These are phyloP conservation scores for Oreortyx pictus DNA, from an alignment of 2,797 vertebrate genomes.

Conservation along the genomic window DNA sequence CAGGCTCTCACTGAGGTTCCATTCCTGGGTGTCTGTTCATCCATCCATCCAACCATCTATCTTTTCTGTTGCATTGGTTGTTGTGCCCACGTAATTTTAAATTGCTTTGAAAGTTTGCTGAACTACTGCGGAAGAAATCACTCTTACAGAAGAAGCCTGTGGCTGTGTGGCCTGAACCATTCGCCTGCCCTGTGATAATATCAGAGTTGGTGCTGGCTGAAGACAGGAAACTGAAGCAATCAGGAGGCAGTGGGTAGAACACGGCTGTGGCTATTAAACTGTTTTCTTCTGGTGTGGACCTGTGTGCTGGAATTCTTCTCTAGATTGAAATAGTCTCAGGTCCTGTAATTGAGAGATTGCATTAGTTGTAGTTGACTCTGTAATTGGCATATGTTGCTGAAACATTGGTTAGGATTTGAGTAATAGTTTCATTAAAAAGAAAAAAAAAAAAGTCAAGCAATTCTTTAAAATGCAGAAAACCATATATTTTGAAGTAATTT, in stretches of 20 bases:
- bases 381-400: neutral
- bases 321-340: neutral
- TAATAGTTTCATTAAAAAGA: neutral
- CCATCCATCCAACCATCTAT: neutral
- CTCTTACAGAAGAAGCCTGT: neutral
- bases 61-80: neutral
- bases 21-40: neutral
- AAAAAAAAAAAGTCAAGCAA: neutral
- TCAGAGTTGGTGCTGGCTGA: neutral
- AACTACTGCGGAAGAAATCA: neutral
- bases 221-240: neutral
- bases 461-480: neutral
- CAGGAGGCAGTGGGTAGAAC: neutral
- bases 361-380: neutral
- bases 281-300: neutral
- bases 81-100: neutral
- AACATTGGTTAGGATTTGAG: neutral
- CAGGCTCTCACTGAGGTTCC: neutral
- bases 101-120: neutral
- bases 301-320: neutral
- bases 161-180: neutral
- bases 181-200: neutral
- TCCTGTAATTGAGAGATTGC: neutral
- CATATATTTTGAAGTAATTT: neutral
- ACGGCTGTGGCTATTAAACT: neutral